These are phyloP conservation scores for Hydrotaea cyrtoneurina DNA, from an alignment of 2,888 invertebrate species.

Conservation along the genomic window DNA sequence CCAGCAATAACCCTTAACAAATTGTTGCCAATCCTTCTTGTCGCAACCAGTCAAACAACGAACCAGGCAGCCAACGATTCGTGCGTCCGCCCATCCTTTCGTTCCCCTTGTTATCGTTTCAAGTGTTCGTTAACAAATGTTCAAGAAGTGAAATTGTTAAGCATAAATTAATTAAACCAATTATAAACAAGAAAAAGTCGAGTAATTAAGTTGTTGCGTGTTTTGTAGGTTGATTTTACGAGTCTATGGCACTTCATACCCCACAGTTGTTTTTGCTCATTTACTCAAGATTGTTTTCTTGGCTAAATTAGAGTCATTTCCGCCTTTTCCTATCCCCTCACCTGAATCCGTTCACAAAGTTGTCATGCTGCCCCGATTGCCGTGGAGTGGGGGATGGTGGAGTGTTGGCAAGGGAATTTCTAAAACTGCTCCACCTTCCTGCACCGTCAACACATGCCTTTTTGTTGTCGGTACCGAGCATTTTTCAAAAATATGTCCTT, in stretches of 20 bases:
- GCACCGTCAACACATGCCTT: background rate
- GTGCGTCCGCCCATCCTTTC: background rate
- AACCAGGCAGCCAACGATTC: background rate
- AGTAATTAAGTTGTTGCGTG: slow-evolving; percentile 80
- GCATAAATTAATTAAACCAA: slow-evolving; percentile 81
- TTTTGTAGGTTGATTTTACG: slow-evolving; percentile 62
- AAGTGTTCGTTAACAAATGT: slow-evolving; percentile 34
- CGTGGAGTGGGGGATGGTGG: background rate
- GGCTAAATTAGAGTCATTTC: slow-evolving; percentile 14
- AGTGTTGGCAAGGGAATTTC: background rate
- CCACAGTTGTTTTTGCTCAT: slow-evolving; percentile 6
- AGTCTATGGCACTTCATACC: background rate
- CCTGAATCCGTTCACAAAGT: background rate
- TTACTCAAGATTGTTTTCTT: slow-evolving; percentile 36
- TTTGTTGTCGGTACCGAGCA: background rate
- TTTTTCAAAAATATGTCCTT: background rate
- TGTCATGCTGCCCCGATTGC: background rate
- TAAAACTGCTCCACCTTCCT: background rate
- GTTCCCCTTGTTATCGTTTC: background rate
- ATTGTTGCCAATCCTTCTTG: slow-evolving; percentile 18
- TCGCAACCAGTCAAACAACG: too few relatives aligned
- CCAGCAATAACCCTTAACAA: slow-evolving; percentile 36
- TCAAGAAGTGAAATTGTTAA: slow-evolving; percentile 72
- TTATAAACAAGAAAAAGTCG: slow-evolving; percentile 73
- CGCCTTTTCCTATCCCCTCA: background rate